Base-by-base conservation (phyloP, 2,113 vertebrate species). In the Epinephelus cyanopodus region DNA sequence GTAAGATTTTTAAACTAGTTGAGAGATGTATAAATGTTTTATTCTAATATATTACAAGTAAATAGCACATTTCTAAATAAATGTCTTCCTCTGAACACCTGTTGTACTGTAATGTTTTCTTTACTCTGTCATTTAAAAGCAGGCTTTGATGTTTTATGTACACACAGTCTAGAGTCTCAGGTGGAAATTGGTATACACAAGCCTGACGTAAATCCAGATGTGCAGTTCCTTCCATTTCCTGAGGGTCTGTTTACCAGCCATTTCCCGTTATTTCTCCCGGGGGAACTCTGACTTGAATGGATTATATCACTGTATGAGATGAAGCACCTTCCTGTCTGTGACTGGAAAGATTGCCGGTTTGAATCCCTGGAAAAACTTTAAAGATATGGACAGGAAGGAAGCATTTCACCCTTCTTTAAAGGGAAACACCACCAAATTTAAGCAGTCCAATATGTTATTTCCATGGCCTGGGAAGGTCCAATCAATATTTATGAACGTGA, bases 31-130 rank as follows among this genome's bases (percentile, higher is more conserved):
- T 75, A 72, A 47, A 62, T 72, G 9, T 85, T 70, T 64, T 86
- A 72, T 64, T 80, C 11, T 86, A 91, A 87, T 92, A 87, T 92
- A 88, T 90, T 86, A 17, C 6, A 81, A 79, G 2, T 81, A 87
- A 78, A 89, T 23, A 21, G 9, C 50, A 52, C 63, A 73, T 69
- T 58, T 69, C 10, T 47, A 15, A 85, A 83, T 90, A 91, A 76
- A 90, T 29, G 0, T 57, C 39, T 81, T 75, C 10, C 45, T 85
- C 42, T 74, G 45, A 85, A 75, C 53, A 57, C 58, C 21, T 63
- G n/a, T 33, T 69, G 42, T 72, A 18, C 10, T 58, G 70, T 70
- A 47, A 7, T 27, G 18, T n/a, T 48, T 63, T 72, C 11, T 76
- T 68, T 5, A 48, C 4, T 71, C 25, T 82, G 27, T 48, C 3